A percentile compares a stretch with the other conserved stretches of the same genome.
These are phyloP conservation scores for Drosophila miranda DNA, from an alignment of 1,140 invertebrate species.

Conservation along the genomic window DNA sequence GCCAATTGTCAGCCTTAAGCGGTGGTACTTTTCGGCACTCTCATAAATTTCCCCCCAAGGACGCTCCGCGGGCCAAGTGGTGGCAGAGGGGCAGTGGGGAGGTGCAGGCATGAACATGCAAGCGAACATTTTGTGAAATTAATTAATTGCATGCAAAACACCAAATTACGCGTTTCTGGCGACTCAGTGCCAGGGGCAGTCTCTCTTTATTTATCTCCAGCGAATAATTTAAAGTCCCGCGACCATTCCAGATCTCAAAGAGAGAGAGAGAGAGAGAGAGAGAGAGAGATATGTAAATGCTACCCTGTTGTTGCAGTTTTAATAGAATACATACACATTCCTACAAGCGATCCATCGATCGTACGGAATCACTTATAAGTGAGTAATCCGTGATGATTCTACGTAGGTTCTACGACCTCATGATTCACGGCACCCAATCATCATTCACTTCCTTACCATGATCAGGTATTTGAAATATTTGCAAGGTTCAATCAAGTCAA, in stretches of 20 bases:
- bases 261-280: background rate
- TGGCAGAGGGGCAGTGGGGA: background rate
- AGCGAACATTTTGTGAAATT: slow-evolving; percentile 34
- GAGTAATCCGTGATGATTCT: slow-evolving; percentile 13
- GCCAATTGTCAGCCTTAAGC: slow-evolving; percentile 44
- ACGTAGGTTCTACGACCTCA: slow-evolving; percentile 4
- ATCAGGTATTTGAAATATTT: slow-evolving; percentile 27
- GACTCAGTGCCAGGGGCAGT: slow-evolving; percentile 27
- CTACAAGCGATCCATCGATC: slow-evolving; percentile 4
- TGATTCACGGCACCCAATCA: slow-evolving; percentile 13
- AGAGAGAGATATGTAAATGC: too few species aligned
- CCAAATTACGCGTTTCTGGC: slow-evolving; percentile 71
- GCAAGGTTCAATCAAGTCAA: slow-evolving; percentile 40
- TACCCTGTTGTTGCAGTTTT: slow-evolving; percentile 38
- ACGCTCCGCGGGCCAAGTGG: background rate
- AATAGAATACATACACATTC: slow-evolving; percentile 25
- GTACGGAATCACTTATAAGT: too few species aligned
- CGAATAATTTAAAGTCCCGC: slow-evolving; percentile 39
- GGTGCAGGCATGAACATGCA: slow-evolving; percentile 2
- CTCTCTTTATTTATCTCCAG: slow-evolving; percentile 36
- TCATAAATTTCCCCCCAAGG: slow-evolving; percentile 5
- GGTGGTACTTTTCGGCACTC: slow-evolving; percentile 26
- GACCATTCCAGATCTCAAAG: slow-evolving; percentile 22
- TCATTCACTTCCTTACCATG: slow-evolving; percentile 38
- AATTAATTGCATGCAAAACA: slow-evolving; percentile 73